These are phyloP conservation scores for Pycnomerus fuliginosus DNA, from an alignment of 2,888 invertebrate species.

Conservation along the genomic window DNA sequence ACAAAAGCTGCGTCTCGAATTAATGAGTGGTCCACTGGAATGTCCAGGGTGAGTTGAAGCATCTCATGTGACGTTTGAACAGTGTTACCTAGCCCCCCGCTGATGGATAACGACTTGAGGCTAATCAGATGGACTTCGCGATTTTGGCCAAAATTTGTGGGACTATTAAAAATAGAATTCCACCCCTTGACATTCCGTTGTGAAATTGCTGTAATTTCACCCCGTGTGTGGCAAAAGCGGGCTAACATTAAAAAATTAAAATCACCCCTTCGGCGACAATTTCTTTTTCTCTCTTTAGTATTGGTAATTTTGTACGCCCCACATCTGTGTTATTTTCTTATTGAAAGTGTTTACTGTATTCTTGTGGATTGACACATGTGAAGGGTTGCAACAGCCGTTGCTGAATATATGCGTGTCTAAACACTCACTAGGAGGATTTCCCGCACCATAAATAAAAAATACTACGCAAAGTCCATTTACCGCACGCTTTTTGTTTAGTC, in stretches of 20 bases:
- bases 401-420: too few relatives aligned
- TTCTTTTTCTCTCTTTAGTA: conserved; percentile 15
- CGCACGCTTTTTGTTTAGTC: too few relatives aligned
- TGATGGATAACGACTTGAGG: conserved; percentile 45
- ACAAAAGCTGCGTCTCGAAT: conserved; percentile 35
- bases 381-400: conserved; percentile 13
- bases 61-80: conserved; percentile 45
- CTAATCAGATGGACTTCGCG: conserved; percentile 43
- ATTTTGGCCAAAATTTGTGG: conserved; percentile 6
- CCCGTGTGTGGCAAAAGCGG: conserved; percentile 1
- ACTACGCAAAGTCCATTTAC: too few relatives aligned
- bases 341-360: conserved; percentile 17
- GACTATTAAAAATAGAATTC: too few relatives aligned
- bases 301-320: conserved; percentile 23
- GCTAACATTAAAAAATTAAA: conserved; percentile 5
- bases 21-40: conserved; percentile 33
- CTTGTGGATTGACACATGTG: conserved; percentile 11
- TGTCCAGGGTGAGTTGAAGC: conserved; percentile 49
- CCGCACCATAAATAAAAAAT: too few relatives aligned
- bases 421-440: too few relatives aligned
- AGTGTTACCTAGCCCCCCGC: conserved; percentile 45
- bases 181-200: conserved; percentile 9
- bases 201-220: conserved; percentile 1
- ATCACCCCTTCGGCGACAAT: conserved; percentile 16
- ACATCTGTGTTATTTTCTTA: conserved; percentile 25